These are phyloP conservation scores for Agrypnia vestita DNA, from an alignment of 1,140 invertebrate species.

Conservation along the genomic window DNA sequence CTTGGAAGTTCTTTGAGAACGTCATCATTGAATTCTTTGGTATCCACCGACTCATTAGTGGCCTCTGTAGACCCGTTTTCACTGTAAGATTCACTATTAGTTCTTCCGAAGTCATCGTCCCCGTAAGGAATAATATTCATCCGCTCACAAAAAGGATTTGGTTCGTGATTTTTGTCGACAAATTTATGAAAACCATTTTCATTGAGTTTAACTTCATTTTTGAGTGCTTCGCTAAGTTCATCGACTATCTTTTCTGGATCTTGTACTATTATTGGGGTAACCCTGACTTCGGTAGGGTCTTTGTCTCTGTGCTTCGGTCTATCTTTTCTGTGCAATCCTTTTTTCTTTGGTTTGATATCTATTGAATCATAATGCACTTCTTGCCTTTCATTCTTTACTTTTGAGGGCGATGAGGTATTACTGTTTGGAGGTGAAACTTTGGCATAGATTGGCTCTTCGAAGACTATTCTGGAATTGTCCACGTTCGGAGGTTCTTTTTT, in stretches of 20 bases:
- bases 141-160: neutral
- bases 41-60: slow-evolving; percentile 6
- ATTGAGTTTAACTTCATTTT: slow-evolving; percentile 57
- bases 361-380: slow-evolving; percentile 72
- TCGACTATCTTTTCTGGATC: slow-evolving; percentile 56
- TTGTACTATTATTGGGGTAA: slow-evolving; percentile 50
- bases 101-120: slow-evolving; percentile 8
- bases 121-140: slow-evolving; percentile 37
- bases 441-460: slow-evolving; percentile 71
- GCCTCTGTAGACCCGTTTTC: slow-evolving; percentile 21
- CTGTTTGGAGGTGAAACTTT: slow-evolving; percentile 68
- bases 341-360: slow-evolving; percentile 67
- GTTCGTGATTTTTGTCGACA: neutral
- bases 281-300: slow-evolving; percentile 53
- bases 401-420: slow-evolving; percentile 66
- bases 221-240: slow-evolving; percentile 66
- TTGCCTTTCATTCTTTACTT: slow-evolving; percentile 64
- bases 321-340: slow-evolving; percentile 51
- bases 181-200: slow-evolving; percentile 7
- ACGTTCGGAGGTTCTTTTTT: slow-evolving; percentile 60
- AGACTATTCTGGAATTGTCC: slow-evolving; percentile 55
- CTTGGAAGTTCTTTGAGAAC: slow-evolving; percentile 69
- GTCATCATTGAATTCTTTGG: slow-evolving; percentile 67
- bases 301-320: slow-evolving; percentile 49
- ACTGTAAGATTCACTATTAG: slow-evolving; percentile 2